These are phyloP conservation scores for Symphodus melops DNA, from an alignment of 2,113 vertebrate species.

Conservation along the genomic window DNA sequence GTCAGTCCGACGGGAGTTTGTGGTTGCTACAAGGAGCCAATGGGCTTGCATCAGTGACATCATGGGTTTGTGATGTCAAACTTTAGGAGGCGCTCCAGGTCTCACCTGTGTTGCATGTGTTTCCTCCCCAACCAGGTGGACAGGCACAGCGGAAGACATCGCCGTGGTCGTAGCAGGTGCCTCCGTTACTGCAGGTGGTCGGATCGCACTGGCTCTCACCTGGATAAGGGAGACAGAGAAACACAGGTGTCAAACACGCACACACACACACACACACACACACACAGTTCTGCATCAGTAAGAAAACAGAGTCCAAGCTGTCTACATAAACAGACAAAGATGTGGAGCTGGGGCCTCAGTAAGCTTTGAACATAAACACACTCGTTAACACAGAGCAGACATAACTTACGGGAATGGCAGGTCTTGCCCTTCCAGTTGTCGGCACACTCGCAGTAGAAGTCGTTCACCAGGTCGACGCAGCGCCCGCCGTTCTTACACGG, in stretches of 20 bases:
- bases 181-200: constrained; percentile 94
- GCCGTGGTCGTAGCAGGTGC: constrained; percentile 93
- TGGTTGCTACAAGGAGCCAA: too few relatives aligned
- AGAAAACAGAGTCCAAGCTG: not conserved
- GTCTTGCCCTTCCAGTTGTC: constrained; percentile 98
- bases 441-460: constrained; percentile 93
- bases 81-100: too few relatives aligned
- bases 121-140: constrained; percentile 90
- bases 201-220: constrained; percentile 94
- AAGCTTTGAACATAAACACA: constrained; percentile 32
- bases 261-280: too few relatives aligned
- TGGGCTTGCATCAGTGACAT: too few relatives aligned
- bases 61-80: too few relatives aligned
- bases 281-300: not conserved
- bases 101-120: constrained; percentile 92
- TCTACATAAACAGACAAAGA: constrained; percentile 20
- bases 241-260: not conserved
- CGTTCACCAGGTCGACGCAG: constrained; percentile 93
- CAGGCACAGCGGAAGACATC: constrained; percentile 93
- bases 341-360: not conserved
- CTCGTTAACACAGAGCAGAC: constrained; percentile 25
- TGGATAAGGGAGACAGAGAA: constrained; percentile 51
- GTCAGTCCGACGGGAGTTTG: too few relatives aligned
- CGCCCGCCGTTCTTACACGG: constrained; percentile 93
- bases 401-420: constrained; percentile 94